Percentiles rank a stretch among this genome's conserved stretches.
Conservation (phyloP, 2,797 vertebrate genomes). For the Gadopsis bispinosus region DNA sequence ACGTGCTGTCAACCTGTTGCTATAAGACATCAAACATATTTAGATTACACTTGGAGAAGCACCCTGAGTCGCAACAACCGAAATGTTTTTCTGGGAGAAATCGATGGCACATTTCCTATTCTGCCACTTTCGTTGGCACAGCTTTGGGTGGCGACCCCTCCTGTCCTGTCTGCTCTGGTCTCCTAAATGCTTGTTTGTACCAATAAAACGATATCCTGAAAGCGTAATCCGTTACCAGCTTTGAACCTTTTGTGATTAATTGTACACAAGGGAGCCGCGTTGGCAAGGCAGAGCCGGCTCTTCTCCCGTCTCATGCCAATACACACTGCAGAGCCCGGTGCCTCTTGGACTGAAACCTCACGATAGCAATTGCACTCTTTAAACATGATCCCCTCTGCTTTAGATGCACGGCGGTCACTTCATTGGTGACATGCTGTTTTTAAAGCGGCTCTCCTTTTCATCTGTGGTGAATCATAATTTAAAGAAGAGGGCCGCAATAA, state of each 20-base stretch:
- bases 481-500: slow-evolving; percentile 15
- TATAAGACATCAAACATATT: not conserved
- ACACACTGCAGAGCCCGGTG: slow-evolving; percentile 40
- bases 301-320: slow-evolving; percentile 45
- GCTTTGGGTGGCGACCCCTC: not conserved
- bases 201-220: slow-evolving; percentile 42
- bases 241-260: slow-evolving; percentile 64
- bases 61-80: not conserved
- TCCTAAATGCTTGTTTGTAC: slow-evolving; percentile 38
- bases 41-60: not conserved
- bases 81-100: not conserved
- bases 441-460: slow-evolving; percentile 22
- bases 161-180: slow-evolving; percentile 30
- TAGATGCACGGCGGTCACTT: slow-evolving; percentile 7
- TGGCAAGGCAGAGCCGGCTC: slow-evolving; percentile 57
- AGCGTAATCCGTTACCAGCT: slow-evolving; percentile 54
- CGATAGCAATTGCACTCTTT: slow-evolving; percentile 33
- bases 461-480: slow-evolving; percentile 22
- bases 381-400: slow-evolving; percentile 44
- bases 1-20: not conserved
- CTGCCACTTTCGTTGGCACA: slow-evolving; percentile 18
- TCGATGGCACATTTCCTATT: slow-evolving; percentile 18
- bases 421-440: slow-evolving; percentile 15
- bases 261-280: slow-evolving; percentile 59
- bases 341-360: slow-evolving; percentile 41